phyloP scores from a whole-genome alignment of 2,797 vertebrate species.

The Xiphophorus birchmanni region DNA sequence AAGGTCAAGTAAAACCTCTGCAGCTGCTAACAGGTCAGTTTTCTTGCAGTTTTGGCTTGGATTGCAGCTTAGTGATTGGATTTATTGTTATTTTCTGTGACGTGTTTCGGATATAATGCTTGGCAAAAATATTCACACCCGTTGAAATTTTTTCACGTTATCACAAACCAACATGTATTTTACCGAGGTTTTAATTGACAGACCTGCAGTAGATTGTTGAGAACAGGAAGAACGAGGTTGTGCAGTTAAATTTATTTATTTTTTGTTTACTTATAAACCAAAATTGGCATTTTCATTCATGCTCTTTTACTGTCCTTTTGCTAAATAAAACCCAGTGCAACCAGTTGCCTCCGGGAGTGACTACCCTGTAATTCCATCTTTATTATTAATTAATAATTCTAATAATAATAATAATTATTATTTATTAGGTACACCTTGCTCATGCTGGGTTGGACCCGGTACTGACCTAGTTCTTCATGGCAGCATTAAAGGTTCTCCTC shows the following conservation, averaged over 20 bases:
- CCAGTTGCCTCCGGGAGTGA: not conserved
- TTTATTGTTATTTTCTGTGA: not conserved
- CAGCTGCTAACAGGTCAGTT: not conserved
- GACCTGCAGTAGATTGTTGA: not conserved
- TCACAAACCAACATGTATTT: not conserved
- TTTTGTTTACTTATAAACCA: not conserved
- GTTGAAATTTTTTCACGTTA: not conserved
- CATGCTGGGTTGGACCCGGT: not conserved
- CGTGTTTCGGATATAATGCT: not conserved
- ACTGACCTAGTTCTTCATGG: not conserved
- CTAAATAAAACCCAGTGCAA: not conserved
- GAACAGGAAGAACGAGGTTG: not conserved
- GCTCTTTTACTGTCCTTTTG: not conserved
- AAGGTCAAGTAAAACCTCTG: not conserved
- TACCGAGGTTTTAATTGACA: not conserved
- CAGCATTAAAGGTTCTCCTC: not conserved
- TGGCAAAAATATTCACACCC: not conserved
- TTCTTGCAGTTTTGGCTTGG: not conserved
- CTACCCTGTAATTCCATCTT: not conserved
- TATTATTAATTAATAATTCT: not conserved
- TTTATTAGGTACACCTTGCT: not conserved
- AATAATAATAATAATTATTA: no score
- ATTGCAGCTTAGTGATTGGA: not conserved
- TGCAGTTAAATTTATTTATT: not conserved
- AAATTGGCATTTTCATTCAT: not conserved